These are phyloP conservation scores for Homarus gammarus DNA, from an alignment of 2,888 invertebrate genomes.

Conservation along the genomic window DNA sequence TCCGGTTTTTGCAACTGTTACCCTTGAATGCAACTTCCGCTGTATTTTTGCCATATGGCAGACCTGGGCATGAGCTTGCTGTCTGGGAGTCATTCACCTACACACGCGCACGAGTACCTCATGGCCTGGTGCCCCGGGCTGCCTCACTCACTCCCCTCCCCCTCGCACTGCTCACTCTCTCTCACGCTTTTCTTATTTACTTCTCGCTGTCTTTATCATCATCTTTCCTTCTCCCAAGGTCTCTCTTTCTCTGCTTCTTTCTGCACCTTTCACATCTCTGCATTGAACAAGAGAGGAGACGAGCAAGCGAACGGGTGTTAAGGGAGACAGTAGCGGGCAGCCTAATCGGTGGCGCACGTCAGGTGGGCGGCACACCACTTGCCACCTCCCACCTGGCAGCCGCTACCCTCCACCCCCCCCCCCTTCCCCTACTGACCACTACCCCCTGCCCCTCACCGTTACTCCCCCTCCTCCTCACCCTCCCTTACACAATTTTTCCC, in stretches of 20 bases:
- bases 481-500: too few species aligned
- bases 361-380: constrained; percentile 42
- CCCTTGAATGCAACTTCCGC: constrained; percentile 40
- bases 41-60: constrained; percentile 32
- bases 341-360: constrained; percentile 25
- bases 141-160: neutral
- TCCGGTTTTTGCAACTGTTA: constrained; percentile 24
- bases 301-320: neutral
- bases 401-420: neutral
- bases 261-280: neutral
- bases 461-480: too few species aligned
- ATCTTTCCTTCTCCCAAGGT: neutral
- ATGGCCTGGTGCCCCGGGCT: neutral
- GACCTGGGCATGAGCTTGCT: neutral
- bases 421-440: neutral
- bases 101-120: neutral
- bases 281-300: neutral
- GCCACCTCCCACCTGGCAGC: constrained; percentile 24
- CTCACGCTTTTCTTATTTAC: neutral
- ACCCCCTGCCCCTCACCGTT: neutral
- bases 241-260: neutral
- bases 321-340: constrained; percentile 27
- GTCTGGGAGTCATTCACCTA: neutral
- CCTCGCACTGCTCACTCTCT: too few species aligned
- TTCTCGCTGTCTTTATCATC: neutral